Base-by-base conservation (phyloP, 2,113 vertebrate genomes). In the Mohoua ochrocephala region DNA sequence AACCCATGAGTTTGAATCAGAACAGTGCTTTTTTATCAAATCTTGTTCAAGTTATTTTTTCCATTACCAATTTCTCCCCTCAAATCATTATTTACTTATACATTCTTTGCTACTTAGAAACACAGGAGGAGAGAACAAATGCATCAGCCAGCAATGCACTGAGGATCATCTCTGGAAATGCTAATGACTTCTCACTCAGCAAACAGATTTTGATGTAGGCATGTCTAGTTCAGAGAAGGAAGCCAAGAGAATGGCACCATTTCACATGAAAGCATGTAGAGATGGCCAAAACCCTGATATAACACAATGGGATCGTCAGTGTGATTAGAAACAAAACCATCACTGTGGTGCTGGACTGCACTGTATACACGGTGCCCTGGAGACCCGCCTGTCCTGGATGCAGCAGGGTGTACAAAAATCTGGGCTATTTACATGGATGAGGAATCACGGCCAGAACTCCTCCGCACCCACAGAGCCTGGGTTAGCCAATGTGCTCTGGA, bases 41-140 rank as follows among this genome's bases (percentile, higher is more conserved):
- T 73, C 69, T 82, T 80, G 45, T 83, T 95, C 67, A 87, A 89
- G 86, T 42, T 91, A 68, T 89, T 95, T 95, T 94, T 96, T 93
- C 90, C 92, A 88, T 93, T 88, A 92, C 71, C 39, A 41, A 23
- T 86, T 73, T 80, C 68, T 80, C 33, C 30, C 60, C 52, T 5
- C 13, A 23, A 65, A 90, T 70, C 52, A 60, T 77, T 93, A 91
- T 91, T 96, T 91, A 76, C 75, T 95, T 94, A 83, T 85, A 93
- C 87, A 95, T 95, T 94, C 93, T 89, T 96, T 63, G 79, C 92
- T 94, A 96, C 90, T 96, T 96, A 86, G 93, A 96, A 91, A 96
- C 67, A 61, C 47, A 49, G 71, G 56, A 76, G 81, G 26, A 69
- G 77, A 89, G 91, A 89, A 63, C 61, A 96, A 87, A 91, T 13